Conservation (phyloP, 2,797 vertebrate species). For the Apogon talboti region DNA sequence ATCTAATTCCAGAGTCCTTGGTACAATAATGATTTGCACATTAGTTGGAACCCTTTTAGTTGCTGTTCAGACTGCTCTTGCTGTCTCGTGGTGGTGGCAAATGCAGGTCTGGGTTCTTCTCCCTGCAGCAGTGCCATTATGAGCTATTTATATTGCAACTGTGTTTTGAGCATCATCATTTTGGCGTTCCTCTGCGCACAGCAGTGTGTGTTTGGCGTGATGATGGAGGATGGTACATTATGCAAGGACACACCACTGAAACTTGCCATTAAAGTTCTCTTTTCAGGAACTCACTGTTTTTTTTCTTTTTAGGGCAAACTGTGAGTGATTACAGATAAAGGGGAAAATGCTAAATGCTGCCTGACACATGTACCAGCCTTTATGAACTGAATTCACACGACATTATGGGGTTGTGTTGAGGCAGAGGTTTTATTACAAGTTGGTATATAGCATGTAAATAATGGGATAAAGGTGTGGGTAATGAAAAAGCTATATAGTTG, state of each 20-base stretch:
- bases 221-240: slow-evolving; percentile 30
- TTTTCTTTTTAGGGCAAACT: slow-evolving; percentile 3
- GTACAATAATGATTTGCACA: too few species aligned
- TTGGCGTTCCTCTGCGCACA: slow-evolving; percentile 36
- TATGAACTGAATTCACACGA: neutral
- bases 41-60: neutral
- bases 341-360: slow-evolving; percentile 7
- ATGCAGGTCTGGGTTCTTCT: slow-evolving; percentile 23
- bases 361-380: neutral
- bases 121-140: slow-evolving; percentile 33
- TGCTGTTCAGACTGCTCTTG: neutral
- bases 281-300: slow-evolving; percentile 14
- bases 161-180: slow-evolving; percentile 27
- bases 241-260: slow-evolving; percentile 15
- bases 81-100: neutral
- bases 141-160: slow-evolving; percentile 45
- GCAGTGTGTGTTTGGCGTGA: slow-evolving; percentile 7
- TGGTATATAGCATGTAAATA: too few species aligned
- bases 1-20: neutral
- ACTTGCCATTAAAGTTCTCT: slow-evolving; percentile 5
- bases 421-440: too few species aligned
- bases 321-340: slow-evolving; percentile 16
- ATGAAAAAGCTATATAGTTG: too few species aligned
- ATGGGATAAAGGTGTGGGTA: too few species aligned
- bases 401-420: too few species aligned